Base-by-base conservation (phyloP, 2,888 invertebrate species). In the Patella depressa region DNA sequence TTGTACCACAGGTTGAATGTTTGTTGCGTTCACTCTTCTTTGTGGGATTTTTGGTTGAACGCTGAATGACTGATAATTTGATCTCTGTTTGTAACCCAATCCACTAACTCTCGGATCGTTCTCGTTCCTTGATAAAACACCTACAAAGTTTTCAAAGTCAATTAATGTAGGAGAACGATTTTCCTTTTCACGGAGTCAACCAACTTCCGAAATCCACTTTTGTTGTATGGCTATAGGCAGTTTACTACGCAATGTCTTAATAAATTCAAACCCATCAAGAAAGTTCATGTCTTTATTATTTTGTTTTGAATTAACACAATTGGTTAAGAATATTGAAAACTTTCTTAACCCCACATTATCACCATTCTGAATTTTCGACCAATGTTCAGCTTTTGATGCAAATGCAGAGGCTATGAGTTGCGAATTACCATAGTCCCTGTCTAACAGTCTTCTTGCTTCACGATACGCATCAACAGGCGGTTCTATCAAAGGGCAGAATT, bases 291-390 rank as follows among this genome's bases (percentile, higher is more conserved):
- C 55, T n/a, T 3, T 17, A 73, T 73, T 54, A 53, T 57, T 57
- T 29, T 53, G 57, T 73, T 73, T 73, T 12, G 19, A 19, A 73
- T 55, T 73, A 55, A 73, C 54, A n/a, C n/a, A n/a, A n/a, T n/a
- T n/a, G n/a, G n/a, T n/a, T n/a, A n/a, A n/a, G n/a, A n/a, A n/a
- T n/a, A n/a, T n/a, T n/a, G n/a, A n/a, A n/a, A n/a, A n/a, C n/a
- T n/a, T n/a, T n/a, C n/a, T n/a, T n/a, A n/a, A n/a, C n/a, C n/a
- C n/a, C n/a, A n/a, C n/a, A n/a, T n/a, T n/a, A n/a, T n/a, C n/a
- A n/a, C n/a, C n/a, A n/a, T n/a, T n/a, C n/a, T n/a, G n/a, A n/a
- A n/a, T n/a, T n/a, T n/a, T n/a, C n/a, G n/a, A n/a, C n/a, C n/a
- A n/a, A n/a, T n/a, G n/a, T n/a, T n/a, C n/a, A n/a, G n/a, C n/a